phyloP scores from a whole-genome alignment of 2,888 invertebrate genomes.

The Ellobium chinense region DNA sequence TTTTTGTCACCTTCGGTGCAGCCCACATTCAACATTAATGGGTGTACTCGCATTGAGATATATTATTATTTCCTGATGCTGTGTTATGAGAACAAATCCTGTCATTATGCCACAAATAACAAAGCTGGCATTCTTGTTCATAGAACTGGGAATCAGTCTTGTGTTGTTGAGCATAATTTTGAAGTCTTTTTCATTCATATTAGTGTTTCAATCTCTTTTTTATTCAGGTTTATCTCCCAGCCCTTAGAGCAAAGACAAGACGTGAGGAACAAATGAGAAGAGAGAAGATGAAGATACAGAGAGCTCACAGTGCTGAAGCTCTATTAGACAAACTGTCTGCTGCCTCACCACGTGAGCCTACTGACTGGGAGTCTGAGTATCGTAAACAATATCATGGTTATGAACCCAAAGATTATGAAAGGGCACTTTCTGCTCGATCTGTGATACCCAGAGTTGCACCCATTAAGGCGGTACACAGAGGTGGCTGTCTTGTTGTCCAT shows the following conservation, averaged over 20 bases:
- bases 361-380: conserved; percentile 40
- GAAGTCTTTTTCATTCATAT: no score
- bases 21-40: no score
- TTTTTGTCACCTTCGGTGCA: no score
- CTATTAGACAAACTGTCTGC: conserved; percentile 27
- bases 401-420: conserved; percentile 41
- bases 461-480: conserved; percentile 28
- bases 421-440: conserved; percentile 21
- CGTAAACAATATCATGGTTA: conserved; percentile 43
- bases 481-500: conserved; percentile 36
- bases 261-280: conserved; percentile 27
- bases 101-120: no score
- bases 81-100: no score
- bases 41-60: no score
- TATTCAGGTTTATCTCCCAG: conserved; percentile 31
- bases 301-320: conserved; percentile 29
- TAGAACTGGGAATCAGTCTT: no score
- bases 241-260: conserved; percentile 38
- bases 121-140: no score
- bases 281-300: not conserved
- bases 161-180: no score
- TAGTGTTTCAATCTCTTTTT: no score
- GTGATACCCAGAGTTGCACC: conserved; percentile 37
- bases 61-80: no score
- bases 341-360: not conserved